These are phyloP conservation scores for Arremon aurantiirostris DNA, from an alignment of 2,797 vertebrate genomes.

Conservation along the genomic window DNA sequence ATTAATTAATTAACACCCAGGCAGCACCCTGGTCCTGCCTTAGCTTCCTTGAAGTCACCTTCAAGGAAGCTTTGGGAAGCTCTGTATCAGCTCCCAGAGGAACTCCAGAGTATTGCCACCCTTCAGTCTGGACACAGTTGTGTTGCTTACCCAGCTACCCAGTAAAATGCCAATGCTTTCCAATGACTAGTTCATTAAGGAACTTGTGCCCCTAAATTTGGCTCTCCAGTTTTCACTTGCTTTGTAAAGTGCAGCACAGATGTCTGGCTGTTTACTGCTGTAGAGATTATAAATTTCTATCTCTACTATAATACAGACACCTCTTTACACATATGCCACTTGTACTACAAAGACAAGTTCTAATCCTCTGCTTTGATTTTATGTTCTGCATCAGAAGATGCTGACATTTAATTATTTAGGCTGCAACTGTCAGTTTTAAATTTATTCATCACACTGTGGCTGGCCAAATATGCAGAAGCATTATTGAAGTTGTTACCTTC, in stretches of 20 bases:
- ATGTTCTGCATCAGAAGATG: not conserved
- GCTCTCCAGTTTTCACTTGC: not conserved
- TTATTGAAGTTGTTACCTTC: not conserved
- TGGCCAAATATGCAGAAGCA: not conserved
- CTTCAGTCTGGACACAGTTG: accelerated
- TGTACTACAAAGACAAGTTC: not conserved
- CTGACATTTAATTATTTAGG: not conserved
- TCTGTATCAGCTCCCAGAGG: not conserved
- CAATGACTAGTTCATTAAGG: not conserved
- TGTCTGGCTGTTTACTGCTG: not conserved
- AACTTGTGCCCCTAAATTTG: not conserved
- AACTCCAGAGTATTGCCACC: not conserved
- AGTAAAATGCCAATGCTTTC: not conserved
- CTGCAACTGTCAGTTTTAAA: not conserved
- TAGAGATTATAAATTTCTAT: not conserved
- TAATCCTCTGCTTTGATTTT: not conserved
- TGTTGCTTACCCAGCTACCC: not conserved
- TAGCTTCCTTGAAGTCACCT: not conserved
- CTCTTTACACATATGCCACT: not conserved
- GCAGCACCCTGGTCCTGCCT: not conserved
- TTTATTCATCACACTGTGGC: not conserved
- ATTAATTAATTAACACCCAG: not conserved
- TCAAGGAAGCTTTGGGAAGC: not conserved
- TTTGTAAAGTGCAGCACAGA: not conserved
- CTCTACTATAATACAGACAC: not conserved